Evolutionary conservation across 35 echinoderm and acorn worm species (phyloP).

Genomic region (Apostichopus japonicus): DNA sequence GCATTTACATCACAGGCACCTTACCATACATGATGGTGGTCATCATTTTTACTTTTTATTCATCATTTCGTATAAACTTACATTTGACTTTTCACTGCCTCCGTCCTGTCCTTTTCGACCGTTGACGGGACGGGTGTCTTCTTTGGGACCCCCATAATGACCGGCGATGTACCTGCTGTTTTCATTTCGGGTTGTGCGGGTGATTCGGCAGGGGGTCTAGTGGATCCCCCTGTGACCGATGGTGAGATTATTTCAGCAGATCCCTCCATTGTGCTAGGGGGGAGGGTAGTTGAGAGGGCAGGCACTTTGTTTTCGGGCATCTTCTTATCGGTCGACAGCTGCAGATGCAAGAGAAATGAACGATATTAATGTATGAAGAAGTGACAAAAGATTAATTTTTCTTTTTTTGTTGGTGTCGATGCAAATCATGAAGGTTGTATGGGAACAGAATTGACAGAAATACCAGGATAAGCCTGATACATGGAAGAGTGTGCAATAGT

Average conservation of each 20-base stretch:
- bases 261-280: not conserved
- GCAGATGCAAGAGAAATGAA: not conserved
- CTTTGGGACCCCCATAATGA: slow-evolving; percentile 12
- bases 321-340: not conserved
- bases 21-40: too few relatives aligned
- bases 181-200: slow-evolving; percentile 19
- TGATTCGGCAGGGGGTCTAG: not conserved
- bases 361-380: too few relatives aligned
- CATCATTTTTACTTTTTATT: not conserved
- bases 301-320: slow-evolving; percentile 30
- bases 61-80: not conserved
- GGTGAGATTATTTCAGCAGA: not conserved
- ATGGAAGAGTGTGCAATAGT: too few relatives aligned
- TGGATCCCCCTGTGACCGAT: not conserved
- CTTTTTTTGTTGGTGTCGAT: too few relatives aligned
- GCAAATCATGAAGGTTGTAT: too few relatives aligned
- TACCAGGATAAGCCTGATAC: too few relatives aligned
- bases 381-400: too few relatives aligned
- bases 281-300: not conserved
- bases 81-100: slow-evolving; percentile 15
- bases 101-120: slow-evolving; percentile 11
- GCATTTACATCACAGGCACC: too few relatives aligned
- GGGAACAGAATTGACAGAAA: too few relatives aligned
- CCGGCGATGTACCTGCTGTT: not conserved
- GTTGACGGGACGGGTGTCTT: not conserved